Base-by-base conservation (phyloP, 2,113 vertebrate genomes). In the Planiliza haematocheilus region DNA sequence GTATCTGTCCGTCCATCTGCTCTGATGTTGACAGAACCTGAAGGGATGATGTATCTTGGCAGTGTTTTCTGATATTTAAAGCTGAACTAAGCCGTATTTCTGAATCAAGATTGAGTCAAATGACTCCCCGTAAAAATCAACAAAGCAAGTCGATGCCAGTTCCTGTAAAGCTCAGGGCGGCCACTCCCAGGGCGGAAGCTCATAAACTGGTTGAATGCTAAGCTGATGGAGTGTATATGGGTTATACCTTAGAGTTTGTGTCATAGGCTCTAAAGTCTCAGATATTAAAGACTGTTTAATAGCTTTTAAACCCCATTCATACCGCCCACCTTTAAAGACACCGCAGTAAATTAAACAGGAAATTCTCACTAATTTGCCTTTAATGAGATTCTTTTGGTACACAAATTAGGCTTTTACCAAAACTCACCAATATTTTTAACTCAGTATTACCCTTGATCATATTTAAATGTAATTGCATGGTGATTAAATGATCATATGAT, bases 91-190 rank as follows among this genome's bases (percentile, higher is more conserved):
- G 64, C 13, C 46, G 20, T 67, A 79, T 64, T 70, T 78, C 71
- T 71, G 58, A 66, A 83, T 72, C 57, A 83, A 67, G 67, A 79
- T 7, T 41, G 46, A 72, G 52, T 74, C 16, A 56, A 81, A 69
- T 45, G 60, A 65, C 64, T 63, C 37, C 57, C 45, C 60, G 48
- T 81, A 73, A 86, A 78, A 81, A 70, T 77, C 80, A 88, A 82
- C 74, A 73, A 79, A 70, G 62, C 74, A 73, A 48, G 56, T 63
- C 55, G 59, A 43, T 77, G 56, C 39, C 61, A 68, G 51, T 53
- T 46, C 55, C 52, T 48, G 67, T 85, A 76, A 80, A 81, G 56
- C 37, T 56, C 12, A 56, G 53, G 12, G 38, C 51, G 24, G 75
- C 14, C 21, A 6, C 43, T 62, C 56, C 45, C 42, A 42, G 55